A percentile compares a stretch with the other conserved stretches of the same genome.
These are phyloP conservation scores for Zoanthus sansibaricus DNA, from an alignment of 92 coral and sea anemone genomes.

Conservation along the genomic window DNA sequence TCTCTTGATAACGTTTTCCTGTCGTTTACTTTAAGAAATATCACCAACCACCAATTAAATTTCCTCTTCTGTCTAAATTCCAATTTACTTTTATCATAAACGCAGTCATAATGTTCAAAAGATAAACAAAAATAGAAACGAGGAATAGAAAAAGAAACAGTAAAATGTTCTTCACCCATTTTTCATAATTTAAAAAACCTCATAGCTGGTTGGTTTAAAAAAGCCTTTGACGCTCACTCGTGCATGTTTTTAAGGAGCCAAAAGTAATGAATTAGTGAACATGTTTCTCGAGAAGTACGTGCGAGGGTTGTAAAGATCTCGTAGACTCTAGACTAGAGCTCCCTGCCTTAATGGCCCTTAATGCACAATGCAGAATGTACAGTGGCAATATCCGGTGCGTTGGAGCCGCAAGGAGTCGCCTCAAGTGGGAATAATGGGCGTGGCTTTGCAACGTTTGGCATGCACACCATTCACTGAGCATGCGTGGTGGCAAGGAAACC, in stretches of 20 bases:
- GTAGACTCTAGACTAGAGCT: background rate
- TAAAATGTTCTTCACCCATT: background rate
- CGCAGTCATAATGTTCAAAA: background rate
- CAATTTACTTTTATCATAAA: background rate
- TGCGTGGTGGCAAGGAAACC: constrained; percentile 52
- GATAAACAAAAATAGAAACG: background rate
- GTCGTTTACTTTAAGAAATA: constrained; percentile 2
- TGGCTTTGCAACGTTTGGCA: constrained; percentile 30
- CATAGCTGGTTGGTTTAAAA: background rate
- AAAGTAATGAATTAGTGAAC: background rate
- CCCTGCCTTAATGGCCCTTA: background rate
- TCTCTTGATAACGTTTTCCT: background rate
- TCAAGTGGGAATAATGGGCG: constrained; percentile 8
- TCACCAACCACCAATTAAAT: background rate
- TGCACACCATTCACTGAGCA: constrained; percentile 29
- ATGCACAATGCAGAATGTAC: background rate
- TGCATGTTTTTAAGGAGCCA: background rate
- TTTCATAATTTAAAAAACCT: background rate
- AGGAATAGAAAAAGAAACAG: background rate
- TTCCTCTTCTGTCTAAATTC: constrained; percentile 6
- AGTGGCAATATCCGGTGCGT: constrained; percentile 41
- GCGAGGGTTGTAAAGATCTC: background rate
- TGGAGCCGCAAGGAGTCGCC: background rate
- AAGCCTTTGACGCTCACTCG: background rate
- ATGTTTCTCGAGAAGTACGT: background rate